Base-by-base conservation (phyloP, 1,140 invertebrate genomes). In the Papilio helenus region DNA sequence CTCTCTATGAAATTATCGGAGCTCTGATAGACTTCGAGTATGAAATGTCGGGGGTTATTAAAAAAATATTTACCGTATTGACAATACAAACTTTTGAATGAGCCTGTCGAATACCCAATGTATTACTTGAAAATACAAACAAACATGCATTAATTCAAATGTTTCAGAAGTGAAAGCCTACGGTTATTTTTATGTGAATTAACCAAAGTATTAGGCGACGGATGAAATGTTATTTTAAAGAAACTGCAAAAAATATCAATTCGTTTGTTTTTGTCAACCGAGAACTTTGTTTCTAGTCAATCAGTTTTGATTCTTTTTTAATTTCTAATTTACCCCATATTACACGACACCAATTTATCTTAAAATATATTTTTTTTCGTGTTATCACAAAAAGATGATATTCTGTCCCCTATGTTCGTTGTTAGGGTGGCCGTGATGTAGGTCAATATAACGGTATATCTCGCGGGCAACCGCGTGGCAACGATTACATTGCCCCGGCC, bases 381-480 rank as follows among this genome's bases (percentile, higher is more conserved):
- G 20, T 23, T 12, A 10, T 12, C 12, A 61, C 18, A 68, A 68
- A 16, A 68, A 26, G 9, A 3, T 2, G 9, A 68, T 29, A 34
- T 29, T 68, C 23, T n/a, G 58, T 68, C 23, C 26, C 61, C 12
- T 16, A 29, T 34, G 61, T 44, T 20, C 39, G 26, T 18, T n/a
- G 34, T 72, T 46, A 74, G 42, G 42, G 72, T 74, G 20, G 12
- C 72, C 39, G 10, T 74, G 14, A 74, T 46, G 42, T 74, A 23
- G 72, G 72, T 74, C 72, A 74, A 74, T 46, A 74, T 49, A 74
- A 20, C 72, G 72, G 44, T 74, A 49, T 74, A 72, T 72, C 72
- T 46, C 23, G 72, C 42, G 72, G 14, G 44, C 42, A 74, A 49
- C 42, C 20, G 72, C 42, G 72, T 74, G 72, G 72, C 42, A 49